Evolutionary conservation across 2,113 vertebrate species (phyloP), one percentile per base, ranked within the genome.

Genomic region (Camelus dromedarius): DNA sequence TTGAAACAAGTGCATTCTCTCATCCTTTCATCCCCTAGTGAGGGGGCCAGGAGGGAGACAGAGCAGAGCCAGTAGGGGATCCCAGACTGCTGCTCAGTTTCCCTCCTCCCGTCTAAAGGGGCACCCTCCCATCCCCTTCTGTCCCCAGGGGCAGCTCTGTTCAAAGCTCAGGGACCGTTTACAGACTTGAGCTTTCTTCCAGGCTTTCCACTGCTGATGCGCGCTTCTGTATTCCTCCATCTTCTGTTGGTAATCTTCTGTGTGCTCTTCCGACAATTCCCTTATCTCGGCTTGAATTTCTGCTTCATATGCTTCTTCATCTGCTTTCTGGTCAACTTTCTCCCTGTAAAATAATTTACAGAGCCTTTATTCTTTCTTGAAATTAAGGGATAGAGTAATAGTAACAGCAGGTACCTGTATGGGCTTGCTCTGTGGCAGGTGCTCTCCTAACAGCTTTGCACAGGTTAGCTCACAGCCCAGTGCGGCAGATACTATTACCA

Each of bases 241-340:
- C 96, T 98, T 99, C 96, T 97, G 99, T 95, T 99, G 98, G 22
- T 99, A 99, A 20, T 99, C 99, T 79, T 99, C 99, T 28, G 89
- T 97, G 12, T 5, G 97, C 96, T 99, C 99, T 54, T 98, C 99
- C 91, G 99, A 91, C 89, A 99, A 76, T 94, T 99, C 99, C 13
- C 93, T 93, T 91, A 99, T 96, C 97, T 99, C 99, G 0, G 99
- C 98, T 96, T 98, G 97, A 96, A 99, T 99, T 98, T 99, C 99
- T 38, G 98, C 97, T 98, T 99, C 99, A 64, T 99, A 99, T 0
- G 97, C 95, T 69, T 96, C 98, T 91, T 99, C 98, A 32, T 99
- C 99, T 14, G 83, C 95, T 30, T 67, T 98, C 80, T 79, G 98
- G 91, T 99, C 98, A 85, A 99, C 98, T 64, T 98, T 99, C 97